These are phyloP conservation scores for Fabriciana adippe DNA, from an alignment of 2,888 invertebrate species.

Conservation along the genomic window DNA sequence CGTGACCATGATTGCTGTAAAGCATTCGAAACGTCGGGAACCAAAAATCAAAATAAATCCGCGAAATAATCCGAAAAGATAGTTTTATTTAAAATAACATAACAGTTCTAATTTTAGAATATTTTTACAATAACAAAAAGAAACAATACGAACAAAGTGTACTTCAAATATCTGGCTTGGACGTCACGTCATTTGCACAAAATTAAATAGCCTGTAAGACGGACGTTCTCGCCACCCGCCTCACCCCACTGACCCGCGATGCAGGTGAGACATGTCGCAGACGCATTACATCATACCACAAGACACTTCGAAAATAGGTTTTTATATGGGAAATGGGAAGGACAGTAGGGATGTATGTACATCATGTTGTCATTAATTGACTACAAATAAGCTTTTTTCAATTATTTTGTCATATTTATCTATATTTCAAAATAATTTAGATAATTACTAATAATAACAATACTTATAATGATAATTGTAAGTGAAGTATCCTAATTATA, in stretches of 20 bases:
- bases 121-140: constrained; percentile 5
- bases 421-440: no score
- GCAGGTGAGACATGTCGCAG: constrained; percentile 38
- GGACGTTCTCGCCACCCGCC: constrained; percentile 49
- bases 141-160: constrained; percentile 37
- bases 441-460: no score
- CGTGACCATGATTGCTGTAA: no score
- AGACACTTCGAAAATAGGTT: constrained; percentile 11
- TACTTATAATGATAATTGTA: no score
- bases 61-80: no score
- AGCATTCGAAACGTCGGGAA: no score
- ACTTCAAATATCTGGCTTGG: constrained; percentile 44
- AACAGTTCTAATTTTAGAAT: not conserved
- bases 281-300: constrained; percentile 38
- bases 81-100: no score
- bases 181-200: constrained; percentile 74
- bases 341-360: not conserved
- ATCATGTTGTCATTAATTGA: no score
- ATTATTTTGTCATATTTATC: no score
- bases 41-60: no score
- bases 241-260: constrained; percentile 24
- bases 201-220: constrained; percentile 76
- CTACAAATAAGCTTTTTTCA: no score
- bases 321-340: constrained; percentile 1
- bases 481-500: no score